These are phyloP conservation scores for Pogonomyrmex californicus DNA, from an alignment of 1,140 invertebrate species.

Conservation along the genomic window DNA sequence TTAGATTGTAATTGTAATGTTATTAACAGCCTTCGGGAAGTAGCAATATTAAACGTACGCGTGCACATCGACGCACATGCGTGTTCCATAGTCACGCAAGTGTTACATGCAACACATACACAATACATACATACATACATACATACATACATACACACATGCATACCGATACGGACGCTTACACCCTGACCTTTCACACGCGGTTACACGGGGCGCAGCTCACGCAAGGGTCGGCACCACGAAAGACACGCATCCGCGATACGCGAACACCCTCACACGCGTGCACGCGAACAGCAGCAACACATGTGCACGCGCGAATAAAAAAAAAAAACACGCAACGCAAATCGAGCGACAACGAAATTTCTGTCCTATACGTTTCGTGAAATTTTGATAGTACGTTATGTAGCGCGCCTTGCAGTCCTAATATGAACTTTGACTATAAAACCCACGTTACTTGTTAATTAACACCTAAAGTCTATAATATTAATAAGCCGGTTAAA, in stretches of 20 bases:
- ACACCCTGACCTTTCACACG: constrained; percentile 5
- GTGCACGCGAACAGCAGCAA: neutral
- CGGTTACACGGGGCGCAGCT: neutral
- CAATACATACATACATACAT: constrained; percentile 1
- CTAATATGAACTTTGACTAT: constrained; percentile 83
- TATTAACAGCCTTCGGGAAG: constrained; percentile 66
- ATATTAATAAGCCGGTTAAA: constrained; percentile 77
- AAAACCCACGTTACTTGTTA: constrained; percentile 83
- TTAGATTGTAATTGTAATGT: constrained; percentile 79
- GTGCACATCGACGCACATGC: constrained; percentile 34
- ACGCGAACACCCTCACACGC: constrained; percentile 2
- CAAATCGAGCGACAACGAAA: constrained; percentile 82
- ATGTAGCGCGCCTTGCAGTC: constrained; percentile 66
- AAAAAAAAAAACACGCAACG: constrained; percentile 50
- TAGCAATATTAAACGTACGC: constrained; percentile 73
- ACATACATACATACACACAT: neutral
- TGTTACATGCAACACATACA: constrained; percentile 21
- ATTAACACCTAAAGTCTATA: constrained; percentile 84
- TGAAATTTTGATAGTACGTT: constrained; percentile 36
- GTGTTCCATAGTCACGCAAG: neutral
- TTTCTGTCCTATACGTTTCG: constrained; percentile 78
- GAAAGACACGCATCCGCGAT: neutral
- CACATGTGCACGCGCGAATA: neutral
- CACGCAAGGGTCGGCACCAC: neutral
- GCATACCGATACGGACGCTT: neutral